These are phyloP conservation scores for Tragelaphus imberbis DNA, from an alignment of 2,113 vertebrate species.

Conservation along the genomic window DNA sequence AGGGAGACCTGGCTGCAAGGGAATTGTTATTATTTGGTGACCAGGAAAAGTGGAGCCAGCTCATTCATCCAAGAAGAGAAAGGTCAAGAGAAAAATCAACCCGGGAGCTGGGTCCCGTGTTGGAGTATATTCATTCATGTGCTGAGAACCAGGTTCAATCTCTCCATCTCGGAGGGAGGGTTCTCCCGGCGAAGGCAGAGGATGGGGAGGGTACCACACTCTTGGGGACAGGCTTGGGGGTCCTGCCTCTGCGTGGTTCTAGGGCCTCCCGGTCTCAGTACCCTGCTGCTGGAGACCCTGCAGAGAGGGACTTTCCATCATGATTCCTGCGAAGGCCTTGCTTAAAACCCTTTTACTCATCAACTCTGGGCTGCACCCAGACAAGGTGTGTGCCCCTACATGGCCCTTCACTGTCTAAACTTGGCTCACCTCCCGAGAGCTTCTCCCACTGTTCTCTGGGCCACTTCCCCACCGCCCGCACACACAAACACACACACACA, in stretches of 20 bases:
- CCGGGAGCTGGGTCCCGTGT: accelerated
- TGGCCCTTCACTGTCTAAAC: accelerated
- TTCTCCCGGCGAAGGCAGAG: accelerated
- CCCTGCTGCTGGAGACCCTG: not conserved
- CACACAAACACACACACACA: too few relatives aligned
- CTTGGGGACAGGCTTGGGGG: not conserved
- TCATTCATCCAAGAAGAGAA: not conserved
- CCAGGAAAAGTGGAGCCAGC: not conserved
- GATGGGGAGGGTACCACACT: not conserved
- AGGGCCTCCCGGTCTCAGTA: accelerated
- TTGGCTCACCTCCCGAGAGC: not conserved
- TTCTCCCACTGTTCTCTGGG: not conserved
- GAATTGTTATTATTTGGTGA: not conserved
- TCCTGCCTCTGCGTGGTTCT: not conserved
- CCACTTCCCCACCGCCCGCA: accelerated
- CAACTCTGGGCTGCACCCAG: accelerated
- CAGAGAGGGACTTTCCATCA: not conserved
- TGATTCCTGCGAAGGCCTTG: accelerated
- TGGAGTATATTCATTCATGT: accelerated
- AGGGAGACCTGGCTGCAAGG: accelerated
- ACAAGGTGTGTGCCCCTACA: accelerated
- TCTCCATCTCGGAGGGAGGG: not conserved
- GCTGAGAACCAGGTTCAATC: accelerated
- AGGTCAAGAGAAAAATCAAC: not conserved
- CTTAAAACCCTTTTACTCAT: not conserved